These are phyloP conservation scores for Rhamphomyia laevipes DNA, from an alignment of 2,888 invertebrate genomes.

Conservation along the genomic window DNA sequence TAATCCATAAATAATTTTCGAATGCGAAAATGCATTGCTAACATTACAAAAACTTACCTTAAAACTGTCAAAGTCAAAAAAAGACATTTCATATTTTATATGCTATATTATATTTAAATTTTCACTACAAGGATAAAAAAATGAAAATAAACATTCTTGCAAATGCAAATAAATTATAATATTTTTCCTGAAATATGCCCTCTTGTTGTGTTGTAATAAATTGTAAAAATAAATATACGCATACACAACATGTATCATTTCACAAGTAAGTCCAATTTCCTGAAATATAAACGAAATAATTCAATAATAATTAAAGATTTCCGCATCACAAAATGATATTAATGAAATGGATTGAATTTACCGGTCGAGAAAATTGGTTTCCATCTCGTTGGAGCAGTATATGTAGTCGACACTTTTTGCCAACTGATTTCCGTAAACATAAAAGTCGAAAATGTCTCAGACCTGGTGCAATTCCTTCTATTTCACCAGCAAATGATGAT, in stretches of 20 bases:
- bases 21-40: too few relatives aligned
- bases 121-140: too few relatives aligned
- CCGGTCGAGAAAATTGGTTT: slow-evolving; percentile 31
- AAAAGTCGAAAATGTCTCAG: slow-evolving; percentile 6
- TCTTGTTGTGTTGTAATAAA: slow-evolving; percentile 34
- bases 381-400: slow-evolving; percentile 36
- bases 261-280: slow-evolving; percentile 29
- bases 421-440: slow-evolving; percentile 26
- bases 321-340: slow-evolving; percentile 29
- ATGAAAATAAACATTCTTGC: too few relatives aligned
- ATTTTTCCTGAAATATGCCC: slow-evolving; percentile 24
- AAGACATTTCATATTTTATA: too few relatives aligned
- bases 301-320: slow-evolving; percentile 27
- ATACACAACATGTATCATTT: slow-evolving; percentile 33
- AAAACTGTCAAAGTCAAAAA: too few relatives aligned
- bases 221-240: slow-evolving; percentile 34
- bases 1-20: too few relatives aligned
- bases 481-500: neutral
- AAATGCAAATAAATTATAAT: too few relatives aligned
- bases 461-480: slow-evolving; percentile 3
- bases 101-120: too few relatives aligned
- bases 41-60: too few relatives aligned
- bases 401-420: slow-evolving; percentile 34
- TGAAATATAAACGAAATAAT: neutral
- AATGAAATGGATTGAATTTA: slow-evolving; percentile 33